A percentile compares a stretch with the other conserved stretches of the same genome.
These are phyloP conservation scores for Calephelis nemesis DNA, from an alignment of 1,140 invertebrate genomes.

Conservation along the genomic window DNA sequence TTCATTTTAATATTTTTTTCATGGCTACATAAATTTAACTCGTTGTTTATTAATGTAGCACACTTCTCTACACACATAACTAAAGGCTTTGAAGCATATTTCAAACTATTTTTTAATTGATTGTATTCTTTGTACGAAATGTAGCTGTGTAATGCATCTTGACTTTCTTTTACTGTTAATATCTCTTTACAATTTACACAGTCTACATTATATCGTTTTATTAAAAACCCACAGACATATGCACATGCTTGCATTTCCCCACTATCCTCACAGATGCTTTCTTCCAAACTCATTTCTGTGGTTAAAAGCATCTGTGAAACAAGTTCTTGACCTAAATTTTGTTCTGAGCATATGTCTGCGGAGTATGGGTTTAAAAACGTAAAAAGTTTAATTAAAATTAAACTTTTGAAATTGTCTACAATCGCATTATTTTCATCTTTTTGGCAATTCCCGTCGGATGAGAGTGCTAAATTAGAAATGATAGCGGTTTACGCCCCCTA, in stretches of 20 bases:
- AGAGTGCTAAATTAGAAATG: neutral
- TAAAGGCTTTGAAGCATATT: constrained; percentile 11
- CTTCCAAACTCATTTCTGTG: neutral
- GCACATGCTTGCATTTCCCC: constrained; percentile 12
- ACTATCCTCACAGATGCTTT: neutral
- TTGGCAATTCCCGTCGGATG: neutral
- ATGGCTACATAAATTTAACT: neutral
- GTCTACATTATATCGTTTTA: neutral
- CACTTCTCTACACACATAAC: constrained; percentile 14
- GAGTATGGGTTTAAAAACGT: neutral
- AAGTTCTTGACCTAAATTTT: neutral
- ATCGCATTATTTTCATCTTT: neutral
- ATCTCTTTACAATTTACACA: neutral
- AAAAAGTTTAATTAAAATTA: too few species aligned
- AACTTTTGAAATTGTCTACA: neutral
- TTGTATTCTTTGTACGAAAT: constrained; percentile 12
- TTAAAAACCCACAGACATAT: neutral
- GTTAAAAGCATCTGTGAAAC: constrained; percentile 9
- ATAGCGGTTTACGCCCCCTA: constrained; percentile 16
- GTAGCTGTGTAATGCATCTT: neutral
- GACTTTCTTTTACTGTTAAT: neutral
- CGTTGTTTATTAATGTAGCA: neutral
- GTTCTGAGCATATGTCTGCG: neutral
- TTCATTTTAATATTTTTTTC: neutral
- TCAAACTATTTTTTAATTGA: neutral